phyloP scores from a whole-genome alignment of 2,113 vertebrate species.

The Engystomops pustulosus region DNA sequence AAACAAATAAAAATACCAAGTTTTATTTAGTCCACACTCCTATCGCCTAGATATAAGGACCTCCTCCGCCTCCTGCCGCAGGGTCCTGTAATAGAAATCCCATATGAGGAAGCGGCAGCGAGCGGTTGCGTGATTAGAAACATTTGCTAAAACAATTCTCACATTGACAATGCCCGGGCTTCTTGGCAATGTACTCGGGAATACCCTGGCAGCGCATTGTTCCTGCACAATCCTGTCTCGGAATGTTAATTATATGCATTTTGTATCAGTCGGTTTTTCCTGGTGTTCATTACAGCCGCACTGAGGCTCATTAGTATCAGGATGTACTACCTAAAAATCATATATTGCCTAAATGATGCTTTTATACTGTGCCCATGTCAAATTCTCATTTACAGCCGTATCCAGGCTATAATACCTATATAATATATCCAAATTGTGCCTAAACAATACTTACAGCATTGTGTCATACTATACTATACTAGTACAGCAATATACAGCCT shows the following conservation, averaged over 20 bases:
- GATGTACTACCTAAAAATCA: neutral
- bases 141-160: slow-evolving; percentile 34
- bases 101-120: neutral
- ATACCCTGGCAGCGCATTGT: slow-evolving; percentile 13
- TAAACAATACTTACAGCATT: too few relatives aligned
- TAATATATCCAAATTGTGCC: too few relatives aligned
- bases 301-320: neutral
- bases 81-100: neutral
- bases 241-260: slow-evolving; percentile 36
- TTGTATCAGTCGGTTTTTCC: neutral
- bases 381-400: neutral
- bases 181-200: slow-evolving; percentile 2
- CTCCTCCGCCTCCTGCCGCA: neutral
- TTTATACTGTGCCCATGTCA: neutral
- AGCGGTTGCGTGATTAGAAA: slow-evolving; percentile 18
- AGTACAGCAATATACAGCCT: neutral
- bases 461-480: neutral
- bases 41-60: neutral
- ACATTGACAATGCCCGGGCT: slow-evolving; percentile 28
- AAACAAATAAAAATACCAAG: too few relatives aligned
- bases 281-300: neutral
- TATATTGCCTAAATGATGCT: neutral
- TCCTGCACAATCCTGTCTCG: slow-evolving; percentile 28
- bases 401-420: too few relatives aligned
- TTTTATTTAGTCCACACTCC: too few relatives aligned